Evolutionary conservation across 2,113 vertebrate genomes (phyloP).

Genomic region (Zootoca vivipara): DNA sequence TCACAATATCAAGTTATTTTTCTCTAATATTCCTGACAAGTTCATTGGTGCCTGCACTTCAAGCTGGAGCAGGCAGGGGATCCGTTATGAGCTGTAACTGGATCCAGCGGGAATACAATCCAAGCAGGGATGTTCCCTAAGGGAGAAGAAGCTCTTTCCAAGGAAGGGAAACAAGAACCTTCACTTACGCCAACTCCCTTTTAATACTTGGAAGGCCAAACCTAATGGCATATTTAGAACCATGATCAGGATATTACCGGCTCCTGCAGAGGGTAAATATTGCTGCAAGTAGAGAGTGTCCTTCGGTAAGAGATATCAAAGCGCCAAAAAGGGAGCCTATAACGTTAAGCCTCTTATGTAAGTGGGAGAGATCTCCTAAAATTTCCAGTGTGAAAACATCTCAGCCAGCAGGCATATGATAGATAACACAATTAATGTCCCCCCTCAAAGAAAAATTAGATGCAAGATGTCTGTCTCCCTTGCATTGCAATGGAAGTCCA

Average conservation of each 20-base stretch:
- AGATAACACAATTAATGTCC: too few species aligned
- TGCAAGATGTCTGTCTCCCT: not conserved
- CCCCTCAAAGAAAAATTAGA: not conserved
- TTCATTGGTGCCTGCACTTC: not conserved
- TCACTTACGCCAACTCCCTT: constrained; percentile 54
- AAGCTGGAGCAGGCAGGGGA: not conserved
- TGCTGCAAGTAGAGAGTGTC: not conserved
- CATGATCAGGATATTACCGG: not conserved
- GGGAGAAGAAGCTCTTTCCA: not conserved
- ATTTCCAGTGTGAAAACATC: not conserved
- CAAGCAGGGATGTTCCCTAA: constrained; percentile 16
- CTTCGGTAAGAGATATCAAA: not conserved
- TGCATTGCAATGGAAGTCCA: not conserved
- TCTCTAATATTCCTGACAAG: too few species aligned
- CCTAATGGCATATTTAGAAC: not conserved
- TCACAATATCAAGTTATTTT: too few species aligned
- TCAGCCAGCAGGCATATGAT: not conserved
- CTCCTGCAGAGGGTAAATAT: constrained; percentile 32
- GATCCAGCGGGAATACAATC: constrained; percentile 8
- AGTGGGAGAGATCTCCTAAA: not conserved
- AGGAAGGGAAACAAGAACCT: constrained; percentile 45
- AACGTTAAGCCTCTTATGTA: not conserved
- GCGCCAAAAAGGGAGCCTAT: not conserved
- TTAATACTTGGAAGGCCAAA: not conserved
- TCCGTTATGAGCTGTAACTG: not conserved